These are phyloP conservation scores for Dryas iulia DNA, from an alignment of 1,140 invertebrate species.

Conservation along the genomic window DNA sequence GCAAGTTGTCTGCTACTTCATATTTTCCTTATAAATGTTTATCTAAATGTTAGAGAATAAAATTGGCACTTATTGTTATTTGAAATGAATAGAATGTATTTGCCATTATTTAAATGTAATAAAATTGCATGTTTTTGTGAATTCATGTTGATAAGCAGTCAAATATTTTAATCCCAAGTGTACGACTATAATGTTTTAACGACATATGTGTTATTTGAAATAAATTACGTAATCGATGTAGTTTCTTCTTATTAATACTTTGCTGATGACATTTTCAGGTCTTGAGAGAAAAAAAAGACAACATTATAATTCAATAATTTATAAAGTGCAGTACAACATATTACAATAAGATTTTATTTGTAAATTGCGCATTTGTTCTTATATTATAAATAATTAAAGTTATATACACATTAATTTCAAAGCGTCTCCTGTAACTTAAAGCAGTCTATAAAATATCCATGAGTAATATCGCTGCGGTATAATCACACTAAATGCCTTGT, in stretches of 20 bases:
- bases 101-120: constrained; percentile 16
- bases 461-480: constrained; percentile 55
- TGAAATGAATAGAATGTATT: constrained; percentile 19
- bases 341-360: constrained; percentile 68
- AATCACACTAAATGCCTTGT: constrained; percentile 64
- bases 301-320: constrained; percentile 71
- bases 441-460: constrained; percentile 64
- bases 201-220: constrained; percentile 60
- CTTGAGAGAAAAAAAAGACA: constrained; percentile 37
- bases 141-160: constrained; percentile 45
- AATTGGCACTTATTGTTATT: constrained; percentile 29
- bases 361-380: constrained; percentile 72
- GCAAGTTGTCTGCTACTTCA: constrained; percentile 8
- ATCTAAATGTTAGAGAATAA: constrained; percentile 32
- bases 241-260: constrained; percentile 16
- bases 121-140: constrained; percentile 32
- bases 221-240: constrained; percentile 45
- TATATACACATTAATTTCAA: constrained; percentile 70
- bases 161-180: constrained; percentile 17
- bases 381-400: constrained; percentile 66
- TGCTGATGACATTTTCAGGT: background rate
- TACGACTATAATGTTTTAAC: constrained; percentile 46
- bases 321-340: constrained; percentile 66
- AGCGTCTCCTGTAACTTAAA: constrained; percentile 71
- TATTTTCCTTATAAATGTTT: constrained; percentile 29